Base-by-base conservation (phyloP, 2,888 invertebrate species). In the Pocota personata region DNA sequence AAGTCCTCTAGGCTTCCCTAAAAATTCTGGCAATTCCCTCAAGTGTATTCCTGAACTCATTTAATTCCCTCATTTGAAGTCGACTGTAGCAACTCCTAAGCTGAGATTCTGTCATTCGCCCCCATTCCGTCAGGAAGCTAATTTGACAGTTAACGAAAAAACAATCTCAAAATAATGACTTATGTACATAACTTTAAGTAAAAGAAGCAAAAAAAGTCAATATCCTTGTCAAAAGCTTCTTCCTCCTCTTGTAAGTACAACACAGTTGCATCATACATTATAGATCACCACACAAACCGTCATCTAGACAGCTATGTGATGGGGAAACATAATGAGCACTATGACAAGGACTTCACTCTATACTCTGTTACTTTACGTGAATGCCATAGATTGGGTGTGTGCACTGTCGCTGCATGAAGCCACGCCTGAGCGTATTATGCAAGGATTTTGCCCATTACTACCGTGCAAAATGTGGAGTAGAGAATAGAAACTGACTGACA, bases 291-390 rank as follows among this genome's bases (percentile, higher is more conserved):
- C 73, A 80, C 37, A 50, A 30, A 8, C 43, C 46, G 57, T 76
- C 71, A 86, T 80, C 64, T 86, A 77, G 82, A 76, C 82, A 77
- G 72, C 24, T 80, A 32, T 55, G 37, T 60, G 66, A 86, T 57
- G 19, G 52, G 19, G n/a, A 50, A 76, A 37, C 37, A 52, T 60
- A 52, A 73, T 62, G 69, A 62, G 46, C 52, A 66, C 60, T 52
- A 40, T 72, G 66, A 66, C 77, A 73, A 69, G 79, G 73, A 83
- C 62, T 73, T 48, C 3, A 64, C 30, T 48, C 24, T 48, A 6
- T 37, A 35, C 21, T 5, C 43, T 30, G 66, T 12, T 40, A 21
- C 27, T 21, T 27, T 6, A 14, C 4, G 24, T 19, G 10, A 2
- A 27, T 35, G 19, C 14, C 24, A 50, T 43, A 66, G 30, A 48